Conservation (phyloP, 2,888 invertebrate genomes). For the Drosophila kambysellisi region DNA sequence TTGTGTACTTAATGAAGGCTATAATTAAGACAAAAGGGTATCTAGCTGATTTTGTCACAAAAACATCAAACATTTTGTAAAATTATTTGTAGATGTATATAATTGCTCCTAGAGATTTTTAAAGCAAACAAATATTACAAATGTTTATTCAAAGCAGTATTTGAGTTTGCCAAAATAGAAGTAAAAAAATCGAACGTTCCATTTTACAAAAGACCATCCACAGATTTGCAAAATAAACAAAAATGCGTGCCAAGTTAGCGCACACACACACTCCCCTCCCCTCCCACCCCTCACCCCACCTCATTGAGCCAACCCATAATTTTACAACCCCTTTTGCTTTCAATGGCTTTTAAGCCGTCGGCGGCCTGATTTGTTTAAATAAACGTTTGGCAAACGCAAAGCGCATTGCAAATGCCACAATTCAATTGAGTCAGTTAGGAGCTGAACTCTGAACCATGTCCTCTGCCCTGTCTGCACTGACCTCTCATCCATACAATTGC, state of each 20-base stretch:
- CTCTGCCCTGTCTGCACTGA: constrained; percentile 13
- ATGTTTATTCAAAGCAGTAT: constrained; percentile 37
- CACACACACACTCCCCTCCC: neutral
- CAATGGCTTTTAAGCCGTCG: constrained; percentile 33
- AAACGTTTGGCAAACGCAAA: constrained; percentile 39
- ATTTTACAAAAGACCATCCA: constrained; percentile 16
- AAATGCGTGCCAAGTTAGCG: constrained; percentile 43
- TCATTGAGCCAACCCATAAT: neutral
- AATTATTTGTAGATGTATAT: neutral
- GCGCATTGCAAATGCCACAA: constrained; percentile 51
- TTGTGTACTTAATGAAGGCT: neutral
- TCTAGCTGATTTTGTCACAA: neutral
- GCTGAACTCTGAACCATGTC: constrained; percentile 7
- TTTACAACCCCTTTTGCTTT: constrained; percentile 2
- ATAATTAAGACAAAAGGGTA: neutral
- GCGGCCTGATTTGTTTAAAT: constrained; percentile 50
- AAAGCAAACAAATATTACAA: constrained; percentile 12
- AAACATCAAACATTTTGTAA: neutral
- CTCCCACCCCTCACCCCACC: neutral
- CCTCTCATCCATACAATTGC: constrained; percentile 26
- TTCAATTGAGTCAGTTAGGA: constrained; percentile 47
- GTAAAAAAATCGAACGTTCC: constrained; percentile 8
- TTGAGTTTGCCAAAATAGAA: constrained; percentile 33
- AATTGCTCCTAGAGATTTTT: neutral
- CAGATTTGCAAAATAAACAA: constrained; percentile 66